phyloP scores from a whole-genome alignment of 2,888 invertebrate species.

The Drosophila incognita region DNA sequence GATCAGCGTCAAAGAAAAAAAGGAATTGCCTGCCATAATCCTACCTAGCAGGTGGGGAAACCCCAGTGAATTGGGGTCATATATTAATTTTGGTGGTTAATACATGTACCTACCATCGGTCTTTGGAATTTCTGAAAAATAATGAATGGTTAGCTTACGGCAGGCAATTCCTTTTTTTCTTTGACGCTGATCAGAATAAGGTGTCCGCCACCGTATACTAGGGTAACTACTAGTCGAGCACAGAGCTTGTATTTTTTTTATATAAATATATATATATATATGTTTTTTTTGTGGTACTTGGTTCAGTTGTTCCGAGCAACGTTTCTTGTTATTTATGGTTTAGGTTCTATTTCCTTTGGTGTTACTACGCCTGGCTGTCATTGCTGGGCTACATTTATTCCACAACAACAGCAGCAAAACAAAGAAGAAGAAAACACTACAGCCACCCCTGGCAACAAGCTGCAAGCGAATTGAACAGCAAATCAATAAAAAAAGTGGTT shows the following conservation, averaged over 20 bases:
- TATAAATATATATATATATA: background rate
- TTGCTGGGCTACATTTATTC: constrained; percentile 67
- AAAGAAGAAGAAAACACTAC: constrained; percentile 27
- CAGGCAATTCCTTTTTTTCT: too few relatives aligned
- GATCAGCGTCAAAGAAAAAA: too few relatives aligned
- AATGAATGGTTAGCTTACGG: too few relatives aligned
- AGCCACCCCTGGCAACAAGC: constrained; percentile 46
- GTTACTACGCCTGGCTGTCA: constrained; percentile 50
- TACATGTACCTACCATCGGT: too few relatives aligned
- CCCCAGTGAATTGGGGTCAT: too few relatives aligned
- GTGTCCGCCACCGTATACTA: too few relatives aligned
- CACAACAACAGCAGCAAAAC: constrained; percentile 32
- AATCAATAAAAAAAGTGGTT: constrained; percentile 65
- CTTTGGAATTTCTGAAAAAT: too few relatives aligned
- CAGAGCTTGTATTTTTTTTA: background rate
- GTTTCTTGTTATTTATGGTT: constrained; percentile 73
- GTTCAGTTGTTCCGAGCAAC: constrained; percentile 51
- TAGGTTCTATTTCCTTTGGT: constrained; percentile 52
- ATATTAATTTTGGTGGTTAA: too few relatives aligned
- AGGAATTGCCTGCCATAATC: too few relatives aligned
- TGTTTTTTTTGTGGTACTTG: constrained; percentile 18
- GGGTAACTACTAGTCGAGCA: constrained; percentile 26
- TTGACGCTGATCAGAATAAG: too few relatives aligned
- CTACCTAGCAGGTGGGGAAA: too few relatives aligned
- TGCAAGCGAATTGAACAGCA: constrained; percentile 77